A percentile compares a stretch with the other conserved stretches of the same genome.
phyloP scores from a whole-genome alignment of 2,888 invertebrate genomes.

The Philonicus albiceps region DNA sequence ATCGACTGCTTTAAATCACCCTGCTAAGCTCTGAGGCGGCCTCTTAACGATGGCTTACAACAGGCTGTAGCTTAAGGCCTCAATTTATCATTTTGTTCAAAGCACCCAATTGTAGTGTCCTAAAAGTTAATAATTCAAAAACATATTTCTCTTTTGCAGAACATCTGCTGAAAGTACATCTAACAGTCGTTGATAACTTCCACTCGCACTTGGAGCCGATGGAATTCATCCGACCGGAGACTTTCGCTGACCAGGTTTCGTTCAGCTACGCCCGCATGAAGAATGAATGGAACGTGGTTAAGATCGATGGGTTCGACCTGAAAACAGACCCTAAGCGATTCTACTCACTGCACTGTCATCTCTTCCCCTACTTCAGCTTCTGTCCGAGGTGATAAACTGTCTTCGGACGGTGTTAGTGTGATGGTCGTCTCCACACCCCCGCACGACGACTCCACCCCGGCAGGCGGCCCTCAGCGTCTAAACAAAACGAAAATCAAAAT shows the following conservation, averaged over 20 bases:
- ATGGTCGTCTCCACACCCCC: background rate
- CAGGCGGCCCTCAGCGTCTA: background rate
- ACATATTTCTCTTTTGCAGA: constrained; percentile 64
- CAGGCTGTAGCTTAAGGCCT: background rate
- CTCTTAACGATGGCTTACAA: background rate
- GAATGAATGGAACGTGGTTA: constrained; percentile 85
- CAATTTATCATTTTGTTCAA: background rate
- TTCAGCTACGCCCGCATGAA: constrained; percentile 84
- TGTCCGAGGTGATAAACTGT: constrained; percentile 71
- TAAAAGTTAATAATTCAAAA: constrained; percentile 52
- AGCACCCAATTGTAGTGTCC: background rate
- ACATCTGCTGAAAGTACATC: constrained; percentile 81
- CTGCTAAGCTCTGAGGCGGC: background rate
- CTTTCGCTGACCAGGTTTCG: constrained; percentile 85
- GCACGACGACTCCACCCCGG: background rate
- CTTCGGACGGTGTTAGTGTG: background rate
- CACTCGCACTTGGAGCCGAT: constrained; percentile 96
- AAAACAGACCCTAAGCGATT: constrained; percentile 87
- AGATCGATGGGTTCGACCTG: constrained; percentile 83
- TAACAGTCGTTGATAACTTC: constrained; percentile 89
- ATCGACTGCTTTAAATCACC: background rate
- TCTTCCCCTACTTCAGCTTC: constrained; percentile 84
- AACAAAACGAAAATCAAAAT: constrained; percentile 13
- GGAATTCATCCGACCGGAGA: constrained; percentile 81
- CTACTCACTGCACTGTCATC: constrained; percentile 86